phyloP scores from a whole-genome alignment of 2,888 invertebrate species.

The Eupithecia abbreviata region DNA sequence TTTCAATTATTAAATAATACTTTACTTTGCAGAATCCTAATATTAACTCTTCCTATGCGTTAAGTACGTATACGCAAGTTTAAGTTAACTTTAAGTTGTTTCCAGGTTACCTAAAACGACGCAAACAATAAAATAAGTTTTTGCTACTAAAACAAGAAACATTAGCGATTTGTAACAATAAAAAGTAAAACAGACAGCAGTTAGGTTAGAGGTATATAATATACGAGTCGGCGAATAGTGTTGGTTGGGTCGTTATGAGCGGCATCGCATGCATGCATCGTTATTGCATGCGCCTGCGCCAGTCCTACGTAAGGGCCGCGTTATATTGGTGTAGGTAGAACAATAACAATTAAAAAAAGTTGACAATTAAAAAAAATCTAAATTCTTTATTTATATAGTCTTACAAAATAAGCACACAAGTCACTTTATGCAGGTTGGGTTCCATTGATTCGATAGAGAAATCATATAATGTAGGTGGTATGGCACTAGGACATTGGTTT shows the following conservation, averaged over 20 bases:
- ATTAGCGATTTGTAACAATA: not conserved
- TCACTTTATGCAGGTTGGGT: not conserved
- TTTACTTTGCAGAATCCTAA: too few species aligned
- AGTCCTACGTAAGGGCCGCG: conserved; percentile 20
- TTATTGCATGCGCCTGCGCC: conserved; percentile 42
- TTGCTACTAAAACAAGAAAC: not conserved
- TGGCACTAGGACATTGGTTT: not conserved
- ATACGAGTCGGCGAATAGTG: conserved; percentile 23
- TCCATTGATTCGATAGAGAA: too few species aligned
- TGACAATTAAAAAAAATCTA: too few species aligned
- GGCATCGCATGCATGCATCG: conserved; percentile 40
- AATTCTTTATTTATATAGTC: too few species aligned
- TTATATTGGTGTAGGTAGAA: conserved; percentile 11
- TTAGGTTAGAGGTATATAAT: not conserved
- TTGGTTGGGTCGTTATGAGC: conserved; percentile 28
- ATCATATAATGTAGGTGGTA: too few species aligned
- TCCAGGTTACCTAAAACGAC: not conserved
- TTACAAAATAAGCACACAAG: too few species aligned
- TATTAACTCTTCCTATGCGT: too few species aligned
- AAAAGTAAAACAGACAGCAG: not conserved
- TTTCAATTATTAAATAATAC: too few species aligned
- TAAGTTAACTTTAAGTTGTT: not conserved
- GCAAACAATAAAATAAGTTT: not conserved
- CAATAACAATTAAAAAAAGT: too few species aligned
- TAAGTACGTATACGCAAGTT: not conserved